Base-by-base conservation (phyloP, 2,113 vertebrate species). In the Chinchilla lanigera region DNA sequence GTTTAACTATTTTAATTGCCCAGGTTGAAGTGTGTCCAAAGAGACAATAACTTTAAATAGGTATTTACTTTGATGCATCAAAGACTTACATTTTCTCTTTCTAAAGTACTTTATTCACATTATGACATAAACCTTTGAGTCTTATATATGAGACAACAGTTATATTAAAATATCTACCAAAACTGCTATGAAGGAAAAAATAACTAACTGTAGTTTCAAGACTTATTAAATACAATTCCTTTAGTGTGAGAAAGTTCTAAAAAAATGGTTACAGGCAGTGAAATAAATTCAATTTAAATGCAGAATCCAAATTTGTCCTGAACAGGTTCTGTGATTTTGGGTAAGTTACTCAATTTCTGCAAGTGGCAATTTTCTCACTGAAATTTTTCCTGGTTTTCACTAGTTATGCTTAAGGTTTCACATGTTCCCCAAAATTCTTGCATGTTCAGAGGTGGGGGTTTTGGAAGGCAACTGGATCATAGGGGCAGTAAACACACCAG, bases 31-130 rank as follows among this genome's bases (percentile, higher is more conserved):
- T 61, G 83, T 6, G 4, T 78, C 89, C 17, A 60, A 4, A 33
- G 28, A 71, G 50, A 88, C 1, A 95, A 3, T 19, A 65, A n/a
- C 41, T 24, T 67, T 2, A 5, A 26, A 86, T 11, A 93, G 19
- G 26, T 52, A 0, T 60, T 94, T 81, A 77, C 63, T 56, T 19
- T 85, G 20, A 22, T 63, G 0, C 33, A 56, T 44, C 50, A 86
- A 86, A 96, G 63, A 82, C 65, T 44, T 77, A 63, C 20, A 78
- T 86, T 80, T 80, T 95, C 10, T 30, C 24, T 89, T 85, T 97
- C 83, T 3, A 44, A 90, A 92, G 35, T 71, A 92, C 14, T 41
- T 44, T 54, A 90, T 78, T 89, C 19, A 58, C 14, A 35, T 38
- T 77, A 67, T 81, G 7, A 87, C 35, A 33, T n/a, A 24, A 89